A percentile compares a stretch with the other conserved stretches of the same genome.
Evolutionary conservation across 2,113 vertebrate genomes (phyloP).

Genomic region (Parus major): DNA sequence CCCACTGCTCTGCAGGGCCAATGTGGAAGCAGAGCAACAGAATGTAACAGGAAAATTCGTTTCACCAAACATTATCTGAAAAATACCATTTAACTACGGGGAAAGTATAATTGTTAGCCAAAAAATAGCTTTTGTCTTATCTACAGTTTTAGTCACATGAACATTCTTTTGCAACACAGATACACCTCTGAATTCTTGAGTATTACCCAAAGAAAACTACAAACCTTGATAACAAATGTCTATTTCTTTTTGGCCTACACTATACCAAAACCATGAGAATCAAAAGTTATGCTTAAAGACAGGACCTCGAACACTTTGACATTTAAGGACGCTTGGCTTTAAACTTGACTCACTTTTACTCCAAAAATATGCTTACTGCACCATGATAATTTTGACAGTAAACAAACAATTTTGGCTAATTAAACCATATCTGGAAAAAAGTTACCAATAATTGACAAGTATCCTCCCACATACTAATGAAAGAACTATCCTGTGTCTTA

Average conservation of each 20-base stretch:
- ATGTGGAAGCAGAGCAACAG: neutral
- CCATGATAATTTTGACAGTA: neutral
- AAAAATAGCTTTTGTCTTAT: neutral
- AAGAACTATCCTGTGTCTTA: neutral
- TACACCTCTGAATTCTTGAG: neutral
- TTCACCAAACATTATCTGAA: neutral
- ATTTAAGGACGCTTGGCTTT: neutral
- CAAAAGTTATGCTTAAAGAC: neutral
- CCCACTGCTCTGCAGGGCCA: neutral
- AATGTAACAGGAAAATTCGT: neutral
- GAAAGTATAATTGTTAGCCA: neutral
- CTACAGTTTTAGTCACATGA: neutral
- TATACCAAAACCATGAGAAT: neutral
- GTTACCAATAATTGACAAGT: fast-evolving
- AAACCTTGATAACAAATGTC: neutral
- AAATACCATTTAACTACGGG: neutral
- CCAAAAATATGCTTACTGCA: neutral
- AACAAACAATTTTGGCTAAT: neutral
- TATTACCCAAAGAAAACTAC: neutral
- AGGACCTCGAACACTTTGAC: neutral
- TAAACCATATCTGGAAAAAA: neutral
- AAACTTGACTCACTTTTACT: neutral
- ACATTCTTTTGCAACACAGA: neutral
- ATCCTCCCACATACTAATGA: neutral
- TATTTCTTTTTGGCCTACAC: neutral